Evolutionary conservation across 2,797 vertebrate genomes (phyloP).

Genomic region (Hippopotamyrus pictus): DNA sequence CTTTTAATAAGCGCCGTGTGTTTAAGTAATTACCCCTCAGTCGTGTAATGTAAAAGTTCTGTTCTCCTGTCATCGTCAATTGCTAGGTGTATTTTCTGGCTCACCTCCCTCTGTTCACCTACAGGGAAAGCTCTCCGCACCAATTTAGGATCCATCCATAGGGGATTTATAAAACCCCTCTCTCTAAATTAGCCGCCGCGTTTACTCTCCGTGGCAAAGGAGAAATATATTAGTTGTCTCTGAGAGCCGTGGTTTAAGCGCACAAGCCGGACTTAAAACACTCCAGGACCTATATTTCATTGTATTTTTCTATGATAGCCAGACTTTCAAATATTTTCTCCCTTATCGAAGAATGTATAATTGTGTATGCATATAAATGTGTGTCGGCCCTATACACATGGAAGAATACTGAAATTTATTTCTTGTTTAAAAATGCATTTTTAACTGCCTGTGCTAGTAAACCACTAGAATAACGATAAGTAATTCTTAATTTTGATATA

Average conservation of each 20-base stretch:
- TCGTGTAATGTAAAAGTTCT: slow-evolving; percentile 56
- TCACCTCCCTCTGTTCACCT: slow-evolving; percentile 62
- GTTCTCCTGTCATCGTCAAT: slow-evolving; percentile 39
- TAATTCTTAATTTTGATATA: background rate
- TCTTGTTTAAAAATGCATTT: background rate
- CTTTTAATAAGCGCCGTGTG: slow-evolving; percentile 64
- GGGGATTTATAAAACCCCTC: slow-evolving; percentile 65
- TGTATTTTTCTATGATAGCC: background rate
- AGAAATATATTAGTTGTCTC: slow-evolving; percentile 42
- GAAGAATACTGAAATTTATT: background rate
- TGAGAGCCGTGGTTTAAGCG: background rate
- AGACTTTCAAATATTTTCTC: background rate
- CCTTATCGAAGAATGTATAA: background rate
- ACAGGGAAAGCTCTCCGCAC: slow-evolving; percentile 59
- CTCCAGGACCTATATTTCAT: background rate
- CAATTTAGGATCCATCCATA: slow-evolving; percentile 59
- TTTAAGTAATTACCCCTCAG: slow-evolving; percentile 53
- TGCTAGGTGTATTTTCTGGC: slow-evolving; percentile 64
- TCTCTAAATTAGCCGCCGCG: slow-evolving; percentile 59
- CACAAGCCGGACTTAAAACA: background rate
- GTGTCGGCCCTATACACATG: background rate
- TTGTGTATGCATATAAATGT: slow-evolving; percentile 7
- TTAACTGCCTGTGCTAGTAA: background rate
- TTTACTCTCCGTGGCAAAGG: slow-evolving; percentile 48
- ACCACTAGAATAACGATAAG: background rate